Evolutionary conservation across 2,888 invertebrate species (phyloP), one percentile per base, ranked within the genome.

Genomic region (Plusia festucae): DNA sequence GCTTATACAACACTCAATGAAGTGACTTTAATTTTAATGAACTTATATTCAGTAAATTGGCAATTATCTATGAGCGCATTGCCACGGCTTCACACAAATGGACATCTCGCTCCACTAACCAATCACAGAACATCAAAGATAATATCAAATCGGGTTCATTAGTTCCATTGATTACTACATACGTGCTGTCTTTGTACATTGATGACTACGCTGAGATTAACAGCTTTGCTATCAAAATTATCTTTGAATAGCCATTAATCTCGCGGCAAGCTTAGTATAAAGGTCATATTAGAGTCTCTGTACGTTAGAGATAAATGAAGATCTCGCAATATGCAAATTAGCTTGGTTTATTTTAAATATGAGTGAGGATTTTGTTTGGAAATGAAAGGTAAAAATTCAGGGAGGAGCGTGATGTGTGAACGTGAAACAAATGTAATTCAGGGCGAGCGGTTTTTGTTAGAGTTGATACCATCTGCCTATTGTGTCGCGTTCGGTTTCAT

Each of bases 251-350:
- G 53, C 46, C 58, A 72, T 78, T 74, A 68, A 77, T 81, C 68
- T 70, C 34, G n/a, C n/a, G 63, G 20, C 61, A 40, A 76, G 67
- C 65, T 71, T 65, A 55, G 58, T 59, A 61, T 69, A 65, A 67
- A 73, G 70, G 69, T 63, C 65, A 69, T 59, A 67, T 46, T 64
- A 63, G 44, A 57, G 54, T 20, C 65, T 61, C 73, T 70, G 74
- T 60, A 60, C 52, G 63, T 46, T n/a, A 32, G 65, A 66, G 81
- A 80, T 78, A 80, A 76, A 80, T 69, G 68, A 72, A 68, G 64
- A 73, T 76, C 62, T 64, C 64, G 60, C 64, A 70, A 80, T 78
- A 80, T 78, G 76, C 60, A 78, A 79, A 78, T 70, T 40, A 56
- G 20, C 53, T n/a, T 57, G 65, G 55, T 62, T 65, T 72, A 76